These are phyloP conservation scores for Podabrus alpinus DNA, from an alignment of 2,888 invertebrate genomes.

Conservation along the genomic window DNA sequence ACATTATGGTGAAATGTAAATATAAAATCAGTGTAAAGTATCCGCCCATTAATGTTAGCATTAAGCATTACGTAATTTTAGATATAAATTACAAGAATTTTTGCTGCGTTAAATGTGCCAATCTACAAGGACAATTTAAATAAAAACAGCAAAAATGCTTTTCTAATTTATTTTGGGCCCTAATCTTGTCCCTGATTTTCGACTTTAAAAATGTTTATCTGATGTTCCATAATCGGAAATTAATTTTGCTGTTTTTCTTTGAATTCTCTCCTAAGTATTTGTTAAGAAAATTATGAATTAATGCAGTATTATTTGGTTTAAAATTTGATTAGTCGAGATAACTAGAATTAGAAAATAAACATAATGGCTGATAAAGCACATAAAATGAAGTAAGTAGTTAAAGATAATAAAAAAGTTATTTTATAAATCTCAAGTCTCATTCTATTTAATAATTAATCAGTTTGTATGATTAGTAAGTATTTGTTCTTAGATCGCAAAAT, in stretches of 20 bases:
- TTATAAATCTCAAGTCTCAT: neutral
- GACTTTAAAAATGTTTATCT: neutral
- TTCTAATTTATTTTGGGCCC: neutral
- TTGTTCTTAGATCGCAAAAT: neutral
- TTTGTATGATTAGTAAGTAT: neutral
- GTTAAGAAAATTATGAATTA: neutral
- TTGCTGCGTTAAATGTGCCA: neutral
- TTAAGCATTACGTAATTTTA: neutral
- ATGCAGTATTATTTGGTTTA: neutral
- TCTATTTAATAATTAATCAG: neutral
- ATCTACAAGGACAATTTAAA: neutral
- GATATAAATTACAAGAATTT: neutral
- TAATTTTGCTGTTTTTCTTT: neutral
- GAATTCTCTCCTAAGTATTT: neutral
- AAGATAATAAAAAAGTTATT: neutral
- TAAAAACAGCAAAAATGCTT: neutral
- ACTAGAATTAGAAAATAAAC: neutral
- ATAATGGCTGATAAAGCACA: neutral
- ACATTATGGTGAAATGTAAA: constrained; percentile 12
- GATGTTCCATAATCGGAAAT: neutral
- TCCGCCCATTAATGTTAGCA: constrained; percentile 42
- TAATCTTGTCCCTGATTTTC: no score
- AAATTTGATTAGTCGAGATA: neutral
- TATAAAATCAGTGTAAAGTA: constrained; percentile 38
- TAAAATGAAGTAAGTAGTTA: neutral